These are phyloP conservation scores for Cervus canadensis DNA, from an alignment of 2,113 vertebrate species.

Conservation along the genomic window DNA sequence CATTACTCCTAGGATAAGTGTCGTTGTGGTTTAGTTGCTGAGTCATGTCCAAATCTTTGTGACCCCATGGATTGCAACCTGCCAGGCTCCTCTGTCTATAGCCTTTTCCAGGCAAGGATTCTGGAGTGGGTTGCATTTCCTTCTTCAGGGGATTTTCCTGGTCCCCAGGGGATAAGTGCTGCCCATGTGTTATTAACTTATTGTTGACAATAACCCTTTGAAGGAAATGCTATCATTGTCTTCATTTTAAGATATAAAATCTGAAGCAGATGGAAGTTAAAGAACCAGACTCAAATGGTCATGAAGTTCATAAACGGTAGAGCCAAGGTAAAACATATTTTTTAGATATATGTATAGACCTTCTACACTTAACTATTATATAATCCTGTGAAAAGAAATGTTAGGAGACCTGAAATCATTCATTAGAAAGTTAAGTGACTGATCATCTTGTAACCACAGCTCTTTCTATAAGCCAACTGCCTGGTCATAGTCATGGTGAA, in stretches of 20 bases:
- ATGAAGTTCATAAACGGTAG: neutral
- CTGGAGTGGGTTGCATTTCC: neutral
- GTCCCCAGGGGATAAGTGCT: neutral
- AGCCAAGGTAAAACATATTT: neutral
- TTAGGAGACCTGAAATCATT: neutral
- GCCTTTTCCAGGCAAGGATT: neutral
- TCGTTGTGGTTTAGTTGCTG: neutral
- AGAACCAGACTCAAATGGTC: neutral
- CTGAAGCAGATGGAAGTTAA: neutral
- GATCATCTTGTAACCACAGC: neutral
- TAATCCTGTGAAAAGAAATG: neutral
- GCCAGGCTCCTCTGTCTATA: neutral
- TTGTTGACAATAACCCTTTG: neutral
- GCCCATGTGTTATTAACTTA: neutral
- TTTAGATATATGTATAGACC: neutral
- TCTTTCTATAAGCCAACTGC: neutral
- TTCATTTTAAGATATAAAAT: neutral
- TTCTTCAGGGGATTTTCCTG: neutral
- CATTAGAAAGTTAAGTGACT: neutral
- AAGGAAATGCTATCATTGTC: neutral
- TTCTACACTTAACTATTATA: neutral
- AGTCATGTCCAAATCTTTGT: neutral
- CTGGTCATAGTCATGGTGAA: neutral
- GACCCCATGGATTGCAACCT: neutral
- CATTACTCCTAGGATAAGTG: neutral